Percentiles rank a stretch among this genome's conserved stretches.
These are phyloP conservation scores for Amblyjoppa proteus DNA, from an alignment of 2,888 invertebrate genomes.

Conservation along the genomic window DNA sequence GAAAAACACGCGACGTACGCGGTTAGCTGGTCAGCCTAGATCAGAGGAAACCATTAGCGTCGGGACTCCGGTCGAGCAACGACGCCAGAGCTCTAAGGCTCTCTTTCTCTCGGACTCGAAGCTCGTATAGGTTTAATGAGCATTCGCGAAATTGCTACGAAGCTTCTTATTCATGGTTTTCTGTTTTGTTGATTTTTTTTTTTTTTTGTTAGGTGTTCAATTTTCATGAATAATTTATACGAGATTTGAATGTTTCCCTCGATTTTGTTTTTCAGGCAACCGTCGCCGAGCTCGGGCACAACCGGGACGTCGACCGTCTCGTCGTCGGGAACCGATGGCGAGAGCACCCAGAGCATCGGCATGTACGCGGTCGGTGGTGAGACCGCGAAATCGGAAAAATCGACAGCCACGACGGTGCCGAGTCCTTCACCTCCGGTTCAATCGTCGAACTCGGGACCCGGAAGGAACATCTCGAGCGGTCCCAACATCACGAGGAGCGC, in stretches of 20 bases:
- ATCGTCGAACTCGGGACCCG: conserved; percentile 68
- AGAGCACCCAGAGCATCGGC: conserved; percentile 77
- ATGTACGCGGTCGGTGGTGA: conserved; percentile 80
- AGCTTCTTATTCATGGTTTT: not conserved
- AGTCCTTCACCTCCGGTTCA: conserved; percentile 70
- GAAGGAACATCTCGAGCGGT: conserved; percentile 78
- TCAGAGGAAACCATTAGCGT: not conserved
- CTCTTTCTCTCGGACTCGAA: not conserved
- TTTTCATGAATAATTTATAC: conserved; percentile 8
- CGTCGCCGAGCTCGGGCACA: conserved; percentile 84
- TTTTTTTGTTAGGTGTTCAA: not conserved
- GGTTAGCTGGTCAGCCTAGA: not conserved
- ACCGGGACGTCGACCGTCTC: conserved; percentile 82
- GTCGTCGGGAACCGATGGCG: conserved; percentile 78
- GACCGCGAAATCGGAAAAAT: conserved; percentile 72
- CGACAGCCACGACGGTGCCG: conserved; percentile 72
- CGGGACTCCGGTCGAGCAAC: not conserved
- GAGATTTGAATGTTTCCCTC: conserved; percentile 2
- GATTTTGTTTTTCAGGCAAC: conserved; percentile 79
- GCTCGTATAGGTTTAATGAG: not conserved
- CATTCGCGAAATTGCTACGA: not conserved
- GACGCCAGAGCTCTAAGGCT: not conserved
- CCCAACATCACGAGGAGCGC: conserved; percentile 82
- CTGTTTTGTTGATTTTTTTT: not conserved
- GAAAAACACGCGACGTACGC: not conserved